Evolutionary conservation across 1,140 invertebrate genomes (phyloP).

Genomic region (Macrocentrus cingulum): DNA sequence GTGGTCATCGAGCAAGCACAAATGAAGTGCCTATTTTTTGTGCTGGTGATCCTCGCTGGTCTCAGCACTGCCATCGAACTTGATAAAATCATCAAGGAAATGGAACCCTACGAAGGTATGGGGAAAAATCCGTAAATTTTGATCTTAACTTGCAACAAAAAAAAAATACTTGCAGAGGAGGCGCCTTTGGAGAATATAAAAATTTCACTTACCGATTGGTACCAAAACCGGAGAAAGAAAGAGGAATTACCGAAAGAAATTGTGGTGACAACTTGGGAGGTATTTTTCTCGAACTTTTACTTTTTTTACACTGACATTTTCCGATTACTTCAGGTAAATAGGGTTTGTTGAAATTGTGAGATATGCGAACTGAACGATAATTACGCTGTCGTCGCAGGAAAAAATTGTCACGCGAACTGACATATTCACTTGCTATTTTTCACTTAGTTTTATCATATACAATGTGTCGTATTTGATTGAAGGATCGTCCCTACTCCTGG

Average conservation of each 20-base stretch:
- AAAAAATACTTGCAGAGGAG: too few relatives aligned
- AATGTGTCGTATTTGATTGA: not conserved
- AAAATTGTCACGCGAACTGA: too few relatives aligned
- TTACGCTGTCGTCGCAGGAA: too few relatives aligned
- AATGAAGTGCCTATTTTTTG: not conserved
- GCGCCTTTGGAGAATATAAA: not conserved
- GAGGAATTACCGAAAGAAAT: conserved; percentile 32
- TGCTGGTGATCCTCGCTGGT: not conserved
- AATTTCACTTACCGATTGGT: not conserved
- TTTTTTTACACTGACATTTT: not conserved
- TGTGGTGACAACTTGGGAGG: conserved; percentile 43
- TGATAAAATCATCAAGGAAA: not conserved
- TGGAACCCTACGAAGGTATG: too few relatives aligned
- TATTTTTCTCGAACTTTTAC: not conserved
- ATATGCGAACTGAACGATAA: too few relatives aligned
- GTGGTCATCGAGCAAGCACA: not conserved
- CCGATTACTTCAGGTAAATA: too few relatives aligned
- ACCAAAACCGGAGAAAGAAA: not conserved
- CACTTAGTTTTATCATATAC: too few relatives aligned
- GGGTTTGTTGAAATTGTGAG: too few relatives aligned
- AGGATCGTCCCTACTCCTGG: not conserved
- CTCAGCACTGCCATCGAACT: not conserved
- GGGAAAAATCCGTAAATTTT: too few relatives aligned
- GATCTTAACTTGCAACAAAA: too few relatives aligned
- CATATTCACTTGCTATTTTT: too few relatives aligned